phyloP scores from a whole-genome alignment of 2,888 invertebrate genomes.

The Dysmachus trigonus region DNA sequence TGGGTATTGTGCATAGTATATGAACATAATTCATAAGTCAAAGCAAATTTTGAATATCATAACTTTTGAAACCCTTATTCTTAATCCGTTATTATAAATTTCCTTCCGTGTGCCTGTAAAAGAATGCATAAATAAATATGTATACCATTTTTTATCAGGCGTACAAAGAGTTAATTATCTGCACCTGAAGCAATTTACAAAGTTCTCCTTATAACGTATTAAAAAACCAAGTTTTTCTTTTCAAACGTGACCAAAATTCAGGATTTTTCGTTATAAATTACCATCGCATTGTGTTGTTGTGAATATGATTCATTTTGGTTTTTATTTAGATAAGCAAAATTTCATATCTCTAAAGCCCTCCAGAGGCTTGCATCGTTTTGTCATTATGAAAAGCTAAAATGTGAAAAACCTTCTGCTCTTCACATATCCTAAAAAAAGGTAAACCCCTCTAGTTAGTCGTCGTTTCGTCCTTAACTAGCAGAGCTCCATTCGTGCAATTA shows the following conservation, averaged over 20 bases:
- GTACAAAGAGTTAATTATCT: neutral
- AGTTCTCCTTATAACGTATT: neutral
- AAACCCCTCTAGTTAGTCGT: neutral
- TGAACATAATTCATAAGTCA: too few species aligned
- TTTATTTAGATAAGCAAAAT: neutral
- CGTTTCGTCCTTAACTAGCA: neutral
- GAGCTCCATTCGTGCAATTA: constrained; percentile 13
- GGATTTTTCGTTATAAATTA: neutral
- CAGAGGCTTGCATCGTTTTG: neutral
- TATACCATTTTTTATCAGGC: neutral
- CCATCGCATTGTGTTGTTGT: neutral
- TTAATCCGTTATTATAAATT: too few species aligned
- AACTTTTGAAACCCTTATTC: too few species aligned
- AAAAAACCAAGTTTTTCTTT: neutral
- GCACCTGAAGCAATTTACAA: neutral
- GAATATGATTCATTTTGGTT: neutral
- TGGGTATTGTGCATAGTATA: too few species aligned
- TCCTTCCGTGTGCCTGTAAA: too few species aligned
- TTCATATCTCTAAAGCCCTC: neutral
- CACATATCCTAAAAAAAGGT: constrained; percentile 4
- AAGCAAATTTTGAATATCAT: too few species aligned
- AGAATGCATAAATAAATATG: too few species aligned
- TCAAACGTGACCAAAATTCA: neutral
- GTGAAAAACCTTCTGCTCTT: neutral
- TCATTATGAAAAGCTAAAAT: neutral